Base-by-base conservation (phyloP, 2,888 invertebrate species). In the Frankliniella fusca region DNA sequence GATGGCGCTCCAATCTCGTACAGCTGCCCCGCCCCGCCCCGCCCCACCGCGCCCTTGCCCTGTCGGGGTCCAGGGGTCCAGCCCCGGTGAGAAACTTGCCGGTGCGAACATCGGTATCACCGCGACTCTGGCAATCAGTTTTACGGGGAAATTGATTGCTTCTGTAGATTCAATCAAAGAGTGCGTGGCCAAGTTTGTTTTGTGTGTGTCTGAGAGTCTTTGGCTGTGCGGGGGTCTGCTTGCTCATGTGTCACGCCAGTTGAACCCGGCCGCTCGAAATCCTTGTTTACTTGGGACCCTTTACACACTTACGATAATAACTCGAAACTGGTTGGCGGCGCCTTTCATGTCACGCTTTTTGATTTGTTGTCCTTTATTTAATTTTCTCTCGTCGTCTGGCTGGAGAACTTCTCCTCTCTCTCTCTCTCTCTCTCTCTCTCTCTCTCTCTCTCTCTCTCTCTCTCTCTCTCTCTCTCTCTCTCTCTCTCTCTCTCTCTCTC, bases 281-380 rank as follows among this genome's bases (percentile, higher is more conserved):
- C 70, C 70, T 23, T 76, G 70, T 76, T 76, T 76, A 27, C 27
- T 76, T 27, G 70, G 70, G 70, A 76, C 23, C 70, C 23, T 76
- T 76, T 38, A 38, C 38, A 76, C 70, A 27, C 27, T 76, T 76
- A 76, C 27, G 70, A 76, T 76, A 76, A 76, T 76, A 38, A 38
- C 38, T 76, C 27, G 70, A 23, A 76, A 76, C 70, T 10, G 70
- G 70, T 76, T 76, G 54, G 70, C 70, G 70, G 70, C 70, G 27
- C 27, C 70, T 76, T 76, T 76, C 70, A 76, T 76, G 27, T 76
- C 23, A 23, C 27, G 23, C 61, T 20, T 61, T 76, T 76, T 76
- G 70, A 76, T 76, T 76, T 76, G 70, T 76, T 76, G 70, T 27
- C 70, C 70, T 76, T 76, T 76, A 76, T 76, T 76, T 76, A 76